phyloP scores from a whole-genome alignment of 1,140 invertebrate genomes.

The Pogonognathellus flavescens region DNA sequence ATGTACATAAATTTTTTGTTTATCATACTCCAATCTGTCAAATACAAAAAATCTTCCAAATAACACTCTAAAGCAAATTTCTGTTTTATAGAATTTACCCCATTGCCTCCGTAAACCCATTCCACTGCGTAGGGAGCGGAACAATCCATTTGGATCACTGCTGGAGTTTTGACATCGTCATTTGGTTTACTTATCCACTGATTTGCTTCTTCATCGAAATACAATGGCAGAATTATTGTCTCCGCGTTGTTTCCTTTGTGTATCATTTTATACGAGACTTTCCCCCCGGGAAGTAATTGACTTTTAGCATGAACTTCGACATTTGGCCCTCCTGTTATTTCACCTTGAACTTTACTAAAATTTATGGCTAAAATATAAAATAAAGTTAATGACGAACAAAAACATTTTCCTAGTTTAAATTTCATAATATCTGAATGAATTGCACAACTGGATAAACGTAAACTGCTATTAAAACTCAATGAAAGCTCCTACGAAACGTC shows the following conservation, averaged over 20 bases:
- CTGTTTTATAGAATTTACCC: no score
- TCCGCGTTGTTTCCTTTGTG: not conserved
- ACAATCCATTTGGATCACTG: slow-evolving; percentile 15
- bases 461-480: no score
- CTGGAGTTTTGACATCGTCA: not conserved
- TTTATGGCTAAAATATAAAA: not conserved
- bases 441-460: no score
- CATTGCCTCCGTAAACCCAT: slow-evolving; percentile 27
- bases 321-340: not conserved
- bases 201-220: not conserved
- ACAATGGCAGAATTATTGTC: not conserved
- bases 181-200: slow-evolving; percentile 4
- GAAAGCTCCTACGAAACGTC: no score
- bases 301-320: slow-evolving; percentile 24
- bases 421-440: not conserved
- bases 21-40: no score
- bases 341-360: not conserved
- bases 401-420: not conserved
- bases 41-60: no score
- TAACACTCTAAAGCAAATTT: no score
- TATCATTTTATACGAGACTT: slow-evolving; percentile 14
- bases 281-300: not conserved
- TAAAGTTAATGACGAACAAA: not conserved
- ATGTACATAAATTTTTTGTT: no score
- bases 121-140: slow-evolving; percentile 39